phyloP scores from a whole-genome alignment of 2,113 vertebrate genomes.

The Noturus placidus region DNA sequence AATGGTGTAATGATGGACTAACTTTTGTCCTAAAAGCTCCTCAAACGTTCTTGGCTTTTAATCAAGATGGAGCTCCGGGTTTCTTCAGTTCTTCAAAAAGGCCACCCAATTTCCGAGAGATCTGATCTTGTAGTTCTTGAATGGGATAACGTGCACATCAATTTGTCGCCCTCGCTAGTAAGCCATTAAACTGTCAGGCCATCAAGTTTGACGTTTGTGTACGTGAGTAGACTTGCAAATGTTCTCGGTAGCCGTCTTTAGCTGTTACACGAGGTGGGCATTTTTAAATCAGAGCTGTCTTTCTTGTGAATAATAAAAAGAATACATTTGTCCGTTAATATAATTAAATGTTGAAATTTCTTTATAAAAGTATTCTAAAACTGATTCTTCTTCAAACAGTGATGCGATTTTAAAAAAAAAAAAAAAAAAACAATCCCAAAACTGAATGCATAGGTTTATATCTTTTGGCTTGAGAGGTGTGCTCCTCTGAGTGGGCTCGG shows the following conservation, averaged over 20 bases:
- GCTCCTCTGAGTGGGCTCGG: constrained; percentile 13
- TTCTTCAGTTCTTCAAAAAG: background rate
- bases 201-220: background rate
- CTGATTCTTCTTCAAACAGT: background rate
- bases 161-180: background rate
- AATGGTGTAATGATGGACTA: too few relatives aligned
- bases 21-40: too few relatives aligned
- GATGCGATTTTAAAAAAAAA: background rate
- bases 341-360: background rate
- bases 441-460: background rate
- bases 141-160: too few relatives aligned
- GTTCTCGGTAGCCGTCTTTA: background rate
- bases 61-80: background rate
- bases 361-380: background rate
- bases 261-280: background rate
- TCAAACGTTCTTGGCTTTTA: too few relatives aligned
- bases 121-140: too few relatives aligned
- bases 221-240: background rate
- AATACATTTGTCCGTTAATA: background rate
- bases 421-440: too few relatives aligned
- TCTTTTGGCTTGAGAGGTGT: background rate
- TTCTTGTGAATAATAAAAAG: background rate
- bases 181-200: background rate
- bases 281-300: background rate
- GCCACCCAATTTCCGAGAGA: background rate